Percentiles rank a stretch among this genome's conserved stretches.
These are phyloP conservation scores for Leptonema lineaticorne DNA, from an alignment of 1,140 invertebrate genomes.

Conservation along the genomic window DNA sequence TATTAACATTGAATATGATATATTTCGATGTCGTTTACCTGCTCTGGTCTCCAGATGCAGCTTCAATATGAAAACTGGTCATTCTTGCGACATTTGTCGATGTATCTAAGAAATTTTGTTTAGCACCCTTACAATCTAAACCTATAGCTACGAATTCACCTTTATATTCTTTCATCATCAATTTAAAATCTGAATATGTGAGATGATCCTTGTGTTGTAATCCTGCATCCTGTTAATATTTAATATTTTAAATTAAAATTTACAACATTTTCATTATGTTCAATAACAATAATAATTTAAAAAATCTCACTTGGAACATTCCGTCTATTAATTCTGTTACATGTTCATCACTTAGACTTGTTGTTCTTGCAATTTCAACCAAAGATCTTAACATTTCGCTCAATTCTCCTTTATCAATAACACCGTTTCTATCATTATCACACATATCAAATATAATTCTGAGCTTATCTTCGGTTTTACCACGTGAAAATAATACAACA, in stretches of 20 bases:
- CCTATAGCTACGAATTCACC: conserved; percentile 95
- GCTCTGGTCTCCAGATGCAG: conserved; percentile 66
- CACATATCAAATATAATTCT: conserved; percentile 99
- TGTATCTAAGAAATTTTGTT: conserved; percentile 92
- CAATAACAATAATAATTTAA: conserved; percentile 22
- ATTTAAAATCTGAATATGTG: conserved; percentile 93
- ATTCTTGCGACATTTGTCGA: conserved; percentile 93
- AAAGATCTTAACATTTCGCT: conserved; percentile 92
- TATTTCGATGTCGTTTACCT: conserved; percentile 23
- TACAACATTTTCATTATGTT: neutral
- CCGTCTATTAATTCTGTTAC: conserved; percentile 91
- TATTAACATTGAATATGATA: neutral
- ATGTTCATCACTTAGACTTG: conserved; percentile 83
- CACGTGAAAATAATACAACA: conserved; percentile 86
- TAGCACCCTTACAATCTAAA: conserved; percentile 94
- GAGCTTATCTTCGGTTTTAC: conserved; percentile 94
- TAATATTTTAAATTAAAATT: neutral
- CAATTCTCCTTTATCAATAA: conserved; percentile 92
- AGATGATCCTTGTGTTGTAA: conserved; percentile 88
- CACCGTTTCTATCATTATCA: conserved; percentile 92
- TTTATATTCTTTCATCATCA: conserved; percentile 97
- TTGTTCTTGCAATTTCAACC: conserved; percentile 92
- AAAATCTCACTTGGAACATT: conserved; percentile 76
- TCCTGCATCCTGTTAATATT: conserved; percentile 71
- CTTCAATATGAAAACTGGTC: conserved; percentile 91